Evolutionary conservation across 2,888 invertebrate genomes (phyloP).

Genomic region (Caenorhabditis uteleia): DNA sequence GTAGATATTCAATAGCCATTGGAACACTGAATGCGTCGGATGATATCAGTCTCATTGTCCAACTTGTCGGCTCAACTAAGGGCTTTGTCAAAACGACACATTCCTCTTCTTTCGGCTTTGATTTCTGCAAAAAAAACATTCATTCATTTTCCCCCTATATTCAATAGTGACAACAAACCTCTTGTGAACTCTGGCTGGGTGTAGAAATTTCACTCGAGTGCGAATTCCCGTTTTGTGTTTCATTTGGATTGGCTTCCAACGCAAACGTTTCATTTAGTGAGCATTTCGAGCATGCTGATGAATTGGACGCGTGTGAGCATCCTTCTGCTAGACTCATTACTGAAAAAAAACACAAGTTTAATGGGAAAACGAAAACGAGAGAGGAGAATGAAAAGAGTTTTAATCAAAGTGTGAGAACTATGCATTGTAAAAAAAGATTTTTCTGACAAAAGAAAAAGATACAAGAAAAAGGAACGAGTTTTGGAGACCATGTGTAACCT

Average conservation of each 20-base stretch:
- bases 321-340: constrained; percentile 1
- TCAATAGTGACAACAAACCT: too few species aligned
- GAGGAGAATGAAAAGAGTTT: too few species aligned
- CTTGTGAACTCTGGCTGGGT: too few species aligned
- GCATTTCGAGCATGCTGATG: background rate
- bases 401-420: too few species aligned
- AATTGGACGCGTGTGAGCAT: background rate
- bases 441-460: background rate
- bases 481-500: too few species aligned
- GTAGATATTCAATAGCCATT: constrained; percentile 96
- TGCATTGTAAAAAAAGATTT: background rate
- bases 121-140: too few species aligned
- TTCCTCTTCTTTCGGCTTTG: background rate
- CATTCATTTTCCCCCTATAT: too few species aligned
- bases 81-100: constrained; percentile 8
- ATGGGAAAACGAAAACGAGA: too few species aligned
- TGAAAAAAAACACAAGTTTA: background rate
- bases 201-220: background rate
- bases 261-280: background rate
- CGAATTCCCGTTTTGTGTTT: background rate
- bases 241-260: too few species aligned
- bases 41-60: constrained; percentile 87
- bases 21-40: constrained; percentile 97
- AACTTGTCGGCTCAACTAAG: constrained; percentile 69
- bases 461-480: background rate